These are phyloP conservation scores for Celastrina argiolus DNA, from an alignment of 2,888 invertebrate genomes.

Conservation along the genomic window DNA sequence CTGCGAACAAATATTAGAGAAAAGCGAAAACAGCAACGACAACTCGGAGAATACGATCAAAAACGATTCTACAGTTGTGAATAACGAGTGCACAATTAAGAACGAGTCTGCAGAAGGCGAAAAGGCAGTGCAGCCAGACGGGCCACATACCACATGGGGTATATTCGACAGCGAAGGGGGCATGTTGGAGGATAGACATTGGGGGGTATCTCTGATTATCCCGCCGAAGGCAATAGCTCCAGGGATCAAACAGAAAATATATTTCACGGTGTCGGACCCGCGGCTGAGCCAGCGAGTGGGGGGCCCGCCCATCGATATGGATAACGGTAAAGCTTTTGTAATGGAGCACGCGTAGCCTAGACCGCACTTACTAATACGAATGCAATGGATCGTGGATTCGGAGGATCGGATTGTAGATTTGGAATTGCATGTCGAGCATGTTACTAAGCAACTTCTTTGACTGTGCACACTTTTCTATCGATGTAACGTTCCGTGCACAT, in stretches of 20 bases:
- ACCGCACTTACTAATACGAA: constrained; percentile 74
- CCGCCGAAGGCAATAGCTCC: constrained; percentile 92
- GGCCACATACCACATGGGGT: constrained; percentile 80
- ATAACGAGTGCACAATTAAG: constrained; percentile 63
- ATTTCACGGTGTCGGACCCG: constrained; percentile 92
- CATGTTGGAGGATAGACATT: constrained; percentile 89
- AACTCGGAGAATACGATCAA: constrained; percentile 62
- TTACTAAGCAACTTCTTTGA: constrained; percentile 8
- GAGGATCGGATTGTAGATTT: neutral
- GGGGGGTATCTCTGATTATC: constrained; percentile 93
- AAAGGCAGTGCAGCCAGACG: constrained; percentile 64
- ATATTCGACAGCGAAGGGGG: constrained; percentile 89
- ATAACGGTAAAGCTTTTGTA: constrained; percentile 86
- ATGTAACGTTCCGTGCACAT: constrained; percentile 16
- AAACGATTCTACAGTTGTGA: constrained; percentile 65
- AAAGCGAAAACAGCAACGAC: constrained; percentile 64
- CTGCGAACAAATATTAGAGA: constrained; percentile 65
- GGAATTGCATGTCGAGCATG: constrained; percentile 23
- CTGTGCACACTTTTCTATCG: neutral
- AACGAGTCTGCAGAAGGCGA: constrained; percentile 53
- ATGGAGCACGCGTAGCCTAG: constrained; percentile 69
- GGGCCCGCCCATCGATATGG: constrained; percentile 91
- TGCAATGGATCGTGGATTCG: constrained; percentile 41
- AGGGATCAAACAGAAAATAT: constrained; percentile 92
- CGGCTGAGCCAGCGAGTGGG: constrained; percentile 84